These are phyloP conservation scores for Umimayanthus chanpuru DNA, from an alignment of 92 coral and sea anemone species.

Conservation along the genomic window DNA sequence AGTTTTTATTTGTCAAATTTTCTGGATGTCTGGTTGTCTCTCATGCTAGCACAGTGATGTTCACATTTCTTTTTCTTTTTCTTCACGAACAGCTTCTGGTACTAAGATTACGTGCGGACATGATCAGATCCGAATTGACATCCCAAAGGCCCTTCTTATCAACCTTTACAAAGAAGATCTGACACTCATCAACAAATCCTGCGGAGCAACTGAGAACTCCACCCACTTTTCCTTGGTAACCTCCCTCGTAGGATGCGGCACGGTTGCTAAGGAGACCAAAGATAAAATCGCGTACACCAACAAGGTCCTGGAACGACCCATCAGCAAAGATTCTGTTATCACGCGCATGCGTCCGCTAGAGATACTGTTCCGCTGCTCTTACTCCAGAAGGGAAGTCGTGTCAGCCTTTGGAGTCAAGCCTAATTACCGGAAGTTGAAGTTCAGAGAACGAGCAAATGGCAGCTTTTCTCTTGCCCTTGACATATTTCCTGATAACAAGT, in stretches of 20 bases:
- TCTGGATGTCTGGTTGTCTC: too few relatives aligned
- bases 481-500: background rate
- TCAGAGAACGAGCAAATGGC: slow-evolving; percentile 59
- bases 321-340: slow-evolving; percentile 23
- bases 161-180: slow-evolving; percentile 41
- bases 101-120: slow-evolving; percentile 42
- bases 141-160: slow-evolving; percentile 54
- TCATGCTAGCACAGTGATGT: too few relatives aligned
- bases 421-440: background rate
- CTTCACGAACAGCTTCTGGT: slow-evolving; percentile 34
- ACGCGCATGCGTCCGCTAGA: slow-evolving; percentile 55
- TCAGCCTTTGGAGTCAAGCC: slow-evolving; percentile 48
- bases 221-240: slow-evolving; percentile 26
- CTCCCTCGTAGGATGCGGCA: slow-evolving; percentile 53
- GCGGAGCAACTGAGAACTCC: slow-evolving; percentile 50
- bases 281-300: background rate
- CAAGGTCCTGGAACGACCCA: slow-evolving; percentile 36
- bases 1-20: too few relatives aligned
- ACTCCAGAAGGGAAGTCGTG: slow-evolving; percentile 32
- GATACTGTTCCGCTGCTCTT: slow-evolving; percentile 38
- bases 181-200: slow-evolving; percentile 46
- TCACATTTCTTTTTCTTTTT: background rate
- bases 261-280: slow-evolving; percentile 42
- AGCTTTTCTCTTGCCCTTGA: slow-evolving; percentile 14
- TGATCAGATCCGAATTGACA: slow-evolving; percentile 53